Percentiles rank a stretch among this genome's conserved stretches.
Evolutionary conservation across 2,113 vertebrate species (phyloP).

Genomic region (Prolemur simus): DNA sequence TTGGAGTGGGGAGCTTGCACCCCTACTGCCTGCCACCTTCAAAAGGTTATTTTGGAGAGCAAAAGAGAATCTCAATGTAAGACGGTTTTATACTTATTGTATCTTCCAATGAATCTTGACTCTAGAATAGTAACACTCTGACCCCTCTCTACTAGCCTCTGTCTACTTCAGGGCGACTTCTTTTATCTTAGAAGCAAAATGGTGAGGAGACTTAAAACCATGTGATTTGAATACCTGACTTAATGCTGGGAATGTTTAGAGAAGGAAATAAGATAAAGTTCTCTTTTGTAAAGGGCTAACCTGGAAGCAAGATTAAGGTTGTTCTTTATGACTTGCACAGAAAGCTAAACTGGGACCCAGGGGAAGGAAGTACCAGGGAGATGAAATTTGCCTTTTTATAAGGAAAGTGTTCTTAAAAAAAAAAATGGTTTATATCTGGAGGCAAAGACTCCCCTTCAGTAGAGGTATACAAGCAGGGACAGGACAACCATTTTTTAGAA

Average conservation of each 20-base stretch:
- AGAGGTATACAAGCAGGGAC: not conserved
- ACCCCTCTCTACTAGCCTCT: not conserved
- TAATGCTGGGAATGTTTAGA: slow-evolving; percentile 24
- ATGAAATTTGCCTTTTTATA: not conserved
- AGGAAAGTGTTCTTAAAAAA: not conserved
- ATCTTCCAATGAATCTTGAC: not conserved
- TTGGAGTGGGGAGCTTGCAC: no score
- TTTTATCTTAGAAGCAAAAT: slow-evolving; percentile 24
- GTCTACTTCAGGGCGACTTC: not conserved
- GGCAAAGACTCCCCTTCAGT: not conserved
- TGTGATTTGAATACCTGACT: not conserved
- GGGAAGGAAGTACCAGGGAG: not conserved
- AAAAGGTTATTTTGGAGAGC: slow-evolving; percentile 18
- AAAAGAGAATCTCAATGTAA: not conserved
- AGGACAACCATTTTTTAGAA: slow-evolving; percentile 8
- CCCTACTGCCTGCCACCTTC: no score
- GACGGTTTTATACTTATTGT: not conserved
- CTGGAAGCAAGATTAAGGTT: not conserved
- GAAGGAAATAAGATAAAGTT: slow-evolving; percentile 1
- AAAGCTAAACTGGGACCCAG: not conserved
- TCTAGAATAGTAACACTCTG: not conserved
- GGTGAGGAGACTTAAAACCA: not conserved
- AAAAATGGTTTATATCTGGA: not conserved
- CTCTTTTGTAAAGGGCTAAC: not conserved
- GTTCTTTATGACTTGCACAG: not conserved